Conservation (phyloP, 37 sponge, comb jelly and placozoan genomes). For the Geodia barretti region DNA sequence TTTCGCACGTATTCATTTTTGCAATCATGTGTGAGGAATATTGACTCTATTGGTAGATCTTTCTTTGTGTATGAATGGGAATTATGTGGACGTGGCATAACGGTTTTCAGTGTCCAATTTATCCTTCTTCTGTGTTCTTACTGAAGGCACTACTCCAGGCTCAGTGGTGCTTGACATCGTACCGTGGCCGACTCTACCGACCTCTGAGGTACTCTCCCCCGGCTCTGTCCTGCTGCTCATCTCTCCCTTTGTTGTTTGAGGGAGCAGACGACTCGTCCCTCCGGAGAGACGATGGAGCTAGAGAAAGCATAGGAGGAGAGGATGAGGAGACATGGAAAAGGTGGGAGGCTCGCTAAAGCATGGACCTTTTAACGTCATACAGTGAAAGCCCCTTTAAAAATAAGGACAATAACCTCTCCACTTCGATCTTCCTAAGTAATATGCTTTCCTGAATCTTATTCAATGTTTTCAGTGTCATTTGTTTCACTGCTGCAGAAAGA, state of each 20-base stretch:
- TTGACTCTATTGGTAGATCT: too few species aligned
- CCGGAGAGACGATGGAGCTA: constrained; percentile 63
- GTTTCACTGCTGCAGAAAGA: too few species aligned
- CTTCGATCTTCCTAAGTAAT: too few species aligned
- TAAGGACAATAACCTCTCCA: too few species aligned
- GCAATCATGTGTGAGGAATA: too few species aligned
- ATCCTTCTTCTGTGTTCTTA: background rate
- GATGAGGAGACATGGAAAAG: constrained; percentile 10
- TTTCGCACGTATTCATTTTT: too few species aligned
- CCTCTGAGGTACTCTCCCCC: constrained; percentile 76
- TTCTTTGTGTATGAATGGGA: too few species aligned
- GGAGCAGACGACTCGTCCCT: constrained; percentile 80
- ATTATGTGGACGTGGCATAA: too few species aligned
- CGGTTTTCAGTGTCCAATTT: too few species aligned
- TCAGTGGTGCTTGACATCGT: constrained; percentile 98
- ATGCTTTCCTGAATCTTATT: too few species aligned
- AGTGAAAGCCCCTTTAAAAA: too few species aligned
- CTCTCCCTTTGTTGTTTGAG: constrained; percentile 96
- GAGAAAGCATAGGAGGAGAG: constrained; percentile 49
- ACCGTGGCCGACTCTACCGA: constrained; percentile 72
- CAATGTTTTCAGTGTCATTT: too few species aligned
- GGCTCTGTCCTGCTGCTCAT: constrained; percentile 87
- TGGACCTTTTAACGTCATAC: constrained; percentile 16
- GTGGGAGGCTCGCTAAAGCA: background rate
- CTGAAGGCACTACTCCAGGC: constrained; percentile 91